Evolutionary conservation across 2,888 invertebrate genomes (phyloP).

Genomic region (Cataglyphis cursor): DNA sequence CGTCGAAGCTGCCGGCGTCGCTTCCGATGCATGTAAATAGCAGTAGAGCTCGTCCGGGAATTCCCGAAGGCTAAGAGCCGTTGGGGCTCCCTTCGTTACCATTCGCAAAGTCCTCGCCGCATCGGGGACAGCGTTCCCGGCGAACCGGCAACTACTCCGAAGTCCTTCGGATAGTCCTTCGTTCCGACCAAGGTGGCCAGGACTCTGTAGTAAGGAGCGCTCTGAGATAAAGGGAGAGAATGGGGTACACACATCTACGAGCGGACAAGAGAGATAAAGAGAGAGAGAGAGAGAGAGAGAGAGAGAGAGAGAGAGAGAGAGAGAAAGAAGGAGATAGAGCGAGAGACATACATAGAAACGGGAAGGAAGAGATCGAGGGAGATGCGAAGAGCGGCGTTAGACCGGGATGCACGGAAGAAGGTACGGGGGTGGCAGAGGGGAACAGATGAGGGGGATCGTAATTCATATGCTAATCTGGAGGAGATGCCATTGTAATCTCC

Average conservation of each 20-base stretch:
- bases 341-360: slow-evolving; percentile 1
- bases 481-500: slow-evolving; percentile 87
- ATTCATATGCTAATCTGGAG: slow-evolving; percentile 87
- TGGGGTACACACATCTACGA: background rate
- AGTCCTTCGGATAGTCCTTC: slow-evolving; percentile 60
- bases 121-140: slow-evolving; percentile 54
- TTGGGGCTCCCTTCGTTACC: slow-evolving; percentile 40
- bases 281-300: slow-evolving; percentile 31
- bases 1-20: slow-evolving; percentile 53
- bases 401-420: slow-evolving; percentile 63
- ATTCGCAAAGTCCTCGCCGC: slow-evolving; percentile 45
- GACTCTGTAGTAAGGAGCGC: slow-evolving; percentile 48
- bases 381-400: slow-evolving; percentile 49
- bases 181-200: slow-evolving; percentile 56
- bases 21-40: slow-evolving; percentile 58
- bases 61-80: slow-evolving; percentile 55
- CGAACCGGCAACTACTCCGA: slow-evolving; percentile 61
- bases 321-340: background rate
- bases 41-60: slow-evolving; percentile 52
- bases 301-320: background rate
- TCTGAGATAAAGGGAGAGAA: slow-evolving; percentile 43
- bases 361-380: slow-evolving; percentile 54
- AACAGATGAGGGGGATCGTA: slow-evolving; percentile 80
- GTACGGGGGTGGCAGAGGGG: slow-evolving; percentile 58
- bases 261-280: slow-evolving; percentile 14